These are phyloP conservation scores for Paralichthys olivaceus DNA, from an alignment of 2,113 vertebrate genomes.

Conservation along the genomic window DNA sequence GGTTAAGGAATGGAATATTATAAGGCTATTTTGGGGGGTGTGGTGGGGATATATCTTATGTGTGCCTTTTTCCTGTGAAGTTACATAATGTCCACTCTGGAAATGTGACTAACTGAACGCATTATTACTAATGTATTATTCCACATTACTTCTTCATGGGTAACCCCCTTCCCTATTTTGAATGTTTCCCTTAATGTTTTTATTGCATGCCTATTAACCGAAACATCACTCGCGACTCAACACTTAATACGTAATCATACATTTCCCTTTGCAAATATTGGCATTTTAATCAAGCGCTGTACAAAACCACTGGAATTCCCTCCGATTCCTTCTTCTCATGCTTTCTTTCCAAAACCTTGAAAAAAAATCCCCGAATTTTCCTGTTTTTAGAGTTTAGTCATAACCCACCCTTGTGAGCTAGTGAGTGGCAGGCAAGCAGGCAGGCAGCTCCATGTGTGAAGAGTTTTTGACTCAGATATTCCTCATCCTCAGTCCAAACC, in stretches of 20 bases:
- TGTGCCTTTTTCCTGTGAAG: conserved; percentile 54
- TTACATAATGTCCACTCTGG: conserved; percentile 71
- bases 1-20: conserved; percentile 63
- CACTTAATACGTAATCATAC: conserved; percentile 78
- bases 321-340: conserved; percentile 64
- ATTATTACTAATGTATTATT: conserved; percentile 69
- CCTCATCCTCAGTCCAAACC: conserved; percentile 76
- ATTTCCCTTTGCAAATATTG: conserved; percentile 77
- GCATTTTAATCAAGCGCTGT: conserved; percentile 77
- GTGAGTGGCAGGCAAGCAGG: conserved; percentile 49
- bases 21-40: conserved; percentile 41
- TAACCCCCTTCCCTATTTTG: conserved; percentile 54
- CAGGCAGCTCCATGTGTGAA: conserved; percentile 76
- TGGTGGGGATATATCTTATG: conserved; percentile 31
- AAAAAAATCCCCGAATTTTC: conserved; percentile 81
- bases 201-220: conserved; percentile 75
- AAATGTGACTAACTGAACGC: conserved; percentile 63
- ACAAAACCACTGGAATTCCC: conserved; percentile 78
- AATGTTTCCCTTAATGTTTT: conserved; percentile 67
- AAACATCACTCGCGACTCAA: conserved; percentile 73
- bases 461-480: conserved; percentile 82
- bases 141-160: conserved; percentile 63
- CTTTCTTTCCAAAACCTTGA: conserved; percentile 64
- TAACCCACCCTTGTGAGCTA: conserved; percentile 60
- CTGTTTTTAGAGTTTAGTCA: conserved; percentile 79